Percentiles rank a stretch among this genome's conserved stretches.
Conservation (phyloP, 2,888 invertebrate species). For the Lasioglossum leucozonium region DNA sequence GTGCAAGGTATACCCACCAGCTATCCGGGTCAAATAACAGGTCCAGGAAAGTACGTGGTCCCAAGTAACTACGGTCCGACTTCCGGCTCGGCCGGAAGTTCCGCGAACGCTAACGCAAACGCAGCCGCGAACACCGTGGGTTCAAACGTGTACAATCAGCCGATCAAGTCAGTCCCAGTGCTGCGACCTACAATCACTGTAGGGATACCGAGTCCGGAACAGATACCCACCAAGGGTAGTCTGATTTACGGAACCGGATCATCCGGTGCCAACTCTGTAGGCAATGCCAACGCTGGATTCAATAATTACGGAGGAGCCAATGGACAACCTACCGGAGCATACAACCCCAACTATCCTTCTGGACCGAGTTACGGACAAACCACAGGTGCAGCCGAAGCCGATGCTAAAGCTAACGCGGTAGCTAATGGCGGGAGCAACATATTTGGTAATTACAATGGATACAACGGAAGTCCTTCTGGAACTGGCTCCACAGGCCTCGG, state of each 20-base stretch:
- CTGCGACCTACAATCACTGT: not conserved
- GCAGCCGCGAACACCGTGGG: conserved; percentile 49
- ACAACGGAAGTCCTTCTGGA: not conserved
- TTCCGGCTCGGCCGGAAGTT: not conserved
- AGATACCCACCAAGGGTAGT: not conserved
- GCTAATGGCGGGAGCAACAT: conserved; percentile 16
- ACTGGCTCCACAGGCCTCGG: not conserved
- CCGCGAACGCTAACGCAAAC: conserved; percentile 46
- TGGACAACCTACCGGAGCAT: not conserved
- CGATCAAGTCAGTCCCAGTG: not conserved
- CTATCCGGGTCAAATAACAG: conserved; percentile 43
- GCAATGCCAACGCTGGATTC: not conserved
- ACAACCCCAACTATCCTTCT: not conserved
- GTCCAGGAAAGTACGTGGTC: not conserved
- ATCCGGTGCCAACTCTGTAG: not conserved
- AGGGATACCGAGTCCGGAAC: not conserved
- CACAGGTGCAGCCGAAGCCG: conserved; percentile 20
- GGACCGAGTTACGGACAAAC: conserved; percentile 14
- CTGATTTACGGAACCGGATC: not conserved
- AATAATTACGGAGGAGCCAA: not conserved
- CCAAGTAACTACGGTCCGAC: conserved; percentile 1
- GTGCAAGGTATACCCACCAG: conserved; percentile 22
- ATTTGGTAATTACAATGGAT: conserved; percentile 19
- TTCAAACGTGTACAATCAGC: not conserved
- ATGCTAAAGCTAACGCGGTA: conserved; percentile 43